These are phyloP conservation scores for Drosophila sulfurigaster DNA, from an alignment of 1,140 invertebrate genomes.

Conservation along the genomic window DNA sequence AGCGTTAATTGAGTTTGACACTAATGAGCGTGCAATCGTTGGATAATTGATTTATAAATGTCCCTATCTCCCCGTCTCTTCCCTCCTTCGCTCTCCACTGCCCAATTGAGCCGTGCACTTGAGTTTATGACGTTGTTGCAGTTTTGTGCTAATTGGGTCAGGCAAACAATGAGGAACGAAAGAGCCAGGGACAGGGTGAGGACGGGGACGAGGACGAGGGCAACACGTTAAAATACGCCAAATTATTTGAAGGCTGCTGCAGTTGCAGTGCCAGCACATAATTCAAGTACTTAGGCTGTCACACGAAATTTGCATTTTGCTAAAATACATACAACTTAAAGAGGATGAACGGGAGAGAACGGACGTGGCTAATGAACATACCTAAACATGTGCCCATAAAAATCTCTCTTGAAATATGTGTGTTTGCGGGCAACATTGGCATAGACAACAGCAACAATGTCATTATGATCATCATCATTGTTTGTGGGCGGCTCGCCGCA, in stretches of 20 bases:
- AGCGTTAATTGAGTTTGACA: conserved; percentile 82
- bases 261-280: conserved; percentile 30
- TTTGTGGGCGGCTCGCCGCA: conserved; percentile 61
- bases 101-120: conserved; percentile 53
- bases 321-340: conserved; percentile 31
- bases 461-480: conserved; percentile 34
- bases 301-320: conserved; percentile 46
- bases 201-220: background rate
- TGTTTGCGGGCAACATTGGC: conserved; percentile 19
- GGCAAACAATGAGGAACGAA: conserved; percentile 64
- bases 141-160: conserved; percentile 70
- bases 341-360: conserved; percentile 1
- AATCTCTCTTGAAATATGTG: conserved; percentile 50
- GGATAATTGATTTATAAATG: conserved; percentile 83
- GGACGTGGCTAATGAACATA: conserved; percentile 15
- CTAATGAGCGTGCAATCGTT: conserved; percentile 82
- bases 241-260: conserved; percentile 40
- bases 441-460: conserved; percentile 21
- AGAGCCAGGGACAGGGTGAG: too few species aligned
- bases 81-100: background rate
- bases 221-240: conserved; percentile 28
- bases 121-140: conserved; percentile 76
- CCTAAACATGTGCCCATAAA: conserved; percentile 48
- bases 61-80: conserved; percentile 19
- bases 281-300: conserved; percentile 38